Percentiles rank a stretch among this genome's conserved stretches.
Conservation (phyloP, 2,797 vertebrate genomes). For the Momotus momota region DNA sequence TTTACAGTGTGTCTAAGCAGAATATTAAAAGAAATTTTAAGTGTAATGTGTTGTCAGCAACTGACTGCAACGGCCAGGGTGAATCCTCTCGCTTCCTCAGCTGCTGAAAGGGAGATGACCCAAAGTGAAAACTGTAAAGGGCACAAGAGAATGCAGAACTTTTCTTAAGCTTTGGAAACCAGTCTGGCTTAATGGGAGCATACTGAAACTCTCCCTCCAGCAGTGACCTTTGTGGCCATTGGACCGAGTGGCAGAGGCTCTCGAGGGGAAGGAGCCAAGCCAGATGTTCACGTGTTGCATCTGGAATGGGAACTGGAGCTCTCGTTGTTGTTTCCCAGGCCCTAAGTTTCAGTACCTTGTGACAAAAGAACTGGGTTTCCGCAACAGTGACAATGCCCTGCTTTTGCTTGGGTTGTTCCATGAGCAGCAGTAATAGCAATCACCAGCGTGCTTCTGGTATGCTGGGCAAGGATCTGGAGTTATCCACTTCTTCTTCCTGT, state of each 20-base stretch:
- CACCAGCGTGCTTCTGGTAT: accelerated
- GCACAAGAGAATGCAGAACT: slow-evolving; percentile 1
- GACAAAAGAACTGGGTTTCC: neutral
- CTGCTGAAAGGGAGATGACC: neutral
- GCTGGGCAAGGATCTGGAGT: neutral
- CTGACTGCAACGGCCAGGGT: neutral
- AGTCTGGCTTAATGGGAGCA: neutral
- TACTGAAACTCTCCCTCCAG: neutral
- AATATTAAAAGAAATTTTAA: slow-evolving; percentile 73
- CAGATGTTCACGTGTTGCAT: neutral
- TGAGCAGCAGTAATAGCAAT: neutral
- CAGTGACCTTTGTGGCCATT: neutral
- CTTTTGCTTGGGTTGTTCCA: neutral
- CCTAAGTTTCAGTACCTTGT: neutral
- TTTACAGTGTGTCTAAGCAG: slow-evolving; percentile 63
- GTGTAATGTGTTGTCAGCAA: slow-evolving; percentile 46
- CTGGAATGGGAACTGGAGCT: neutral
- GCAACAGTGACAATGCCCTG: accelerated
- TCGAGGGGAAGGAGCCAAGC: neutral
- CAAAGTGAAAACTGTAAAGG: neutral
- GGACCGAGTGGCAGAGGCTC: neutral
- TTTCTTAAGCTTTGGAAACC: neutral
- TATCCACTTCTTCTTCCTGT: neutral
- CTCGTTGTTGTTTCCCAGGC: neutral
- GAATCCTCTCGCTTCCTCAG: slow-evolving; percentile 10